Evolutionary conservation across 1,140 invertebrate genomes (phyloP).

Genomic region (Drosophila mayri): DNA sequence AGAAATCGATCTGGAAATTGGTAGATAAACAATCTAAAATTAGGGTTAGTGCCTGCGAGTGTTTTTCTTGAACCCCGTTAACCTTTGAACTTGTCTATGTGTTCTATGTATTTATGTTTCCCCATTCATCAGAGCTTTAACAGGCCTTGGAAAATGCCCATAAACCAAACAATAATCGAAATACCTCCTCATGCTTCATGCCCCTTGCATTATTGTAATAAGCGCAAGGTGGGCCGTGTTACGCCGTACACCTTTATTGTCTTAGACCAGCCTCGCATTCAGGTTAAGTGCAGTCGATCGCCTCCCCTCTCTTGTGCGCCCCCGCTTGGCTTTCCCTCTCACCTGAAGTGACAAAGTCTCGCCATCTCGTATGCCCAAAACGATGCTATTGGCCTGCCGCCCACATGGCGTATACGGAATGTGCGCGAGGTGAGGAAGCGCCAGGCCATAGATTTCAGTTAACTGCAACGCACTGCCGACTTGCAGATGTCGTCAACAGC

Average conservation of each 20-base stretch:
- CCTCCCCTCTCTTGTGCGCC: background rate
- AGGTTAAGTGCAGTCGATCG: constrained; percentile 40
- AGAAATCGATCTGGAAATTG: background rate
- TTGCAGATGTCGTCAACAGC: constrained; percentile 58
- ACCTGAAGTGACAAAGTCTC: constrained; percentile 58
- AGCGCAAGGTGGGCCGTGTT: constrained; percentile 1
- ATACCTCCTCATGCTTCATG: background rate
- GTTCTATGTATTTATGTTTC: no score
- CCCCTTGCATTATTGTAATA: constrained; percentile 13
- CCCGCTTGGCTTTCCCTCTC: constrained; percentile 32
- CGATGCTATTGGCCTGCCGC: constrained; percentile 43
- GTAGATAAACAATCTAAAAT: no score
- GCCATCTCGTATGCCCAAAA: constrained; percentile 44
- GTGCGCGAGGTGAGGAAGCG: constrained; percentile 26
- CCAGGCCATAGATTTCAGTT: constrained; percentile 71
- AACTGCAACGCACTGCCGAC: constrained; percentile 55
- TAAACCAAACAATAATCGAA: background rate
- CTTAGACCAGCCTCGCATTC: constrained; percentile 6
- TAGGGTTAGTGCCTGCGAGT: no score
- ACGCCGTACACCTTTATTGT: constrained; percentile 4
- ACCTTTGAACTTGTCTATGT: no score
- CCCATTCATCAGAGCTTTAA: background rate
- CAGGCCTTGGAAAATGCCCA: background rate
- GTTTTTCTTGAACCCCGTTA: no score
- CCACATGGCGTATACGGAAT: constrained; percentile 62